Base-by-base conservation (phyloP, 2,888 invertebrate genomes). In the Ditylenchus weischeri region DNA sequence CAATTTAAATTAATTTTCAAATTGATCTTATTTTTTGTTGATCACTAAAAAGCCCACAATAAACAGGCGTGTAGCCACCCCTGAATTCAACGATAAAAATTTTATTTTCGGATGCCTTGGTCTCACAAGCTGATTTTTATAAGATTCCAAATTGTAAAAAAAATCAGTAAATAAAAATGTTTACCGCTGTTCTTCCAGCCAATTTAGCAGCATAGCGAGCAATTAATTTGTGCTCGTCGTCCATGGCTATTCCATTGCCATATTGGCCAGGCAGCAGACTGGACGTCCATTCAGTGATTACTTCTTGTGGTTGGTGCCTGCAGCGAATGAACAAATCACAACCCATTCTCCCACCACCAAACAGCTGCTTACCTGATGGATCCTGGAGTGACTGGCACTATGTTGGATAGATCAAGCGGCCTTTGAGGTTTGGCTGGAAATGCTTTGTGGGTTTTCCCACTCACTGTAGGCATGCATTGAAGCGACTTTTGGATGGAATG, bases 401-500 rank as follows among this genome's bases (percentile, higher is more conserved):
- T 94, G 84, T 95, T 94, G 70, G 93, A 91, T 49, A 95, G 88
- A 86, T 96, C 93, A 76, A 95, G 87, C 1, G 93, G 92, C 83
- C 93, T 90, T 84, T 94, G 82, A 90, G 91, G 83, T 93, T 93
- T 21, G 92, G 93, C 50, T 10, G 66, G 62, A 49, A 69, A 77
- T 21, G 65, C 68, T 77, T 90, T 89, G 61, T 80, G 76, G 48
- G 76, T 69, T 79, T 77, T 92, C 90, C 83, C 91, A 23, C 62
- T 54, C 35, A 54, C 36, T 29, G 70, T 91, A 65, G 95, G 95
- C 76, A 94, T 92, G 86, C 95, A 96, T 80, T 94, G 91, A 86
- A 96, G 92, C 79, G 94, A 94, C 85, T 95, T 95, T 81, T 94
- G 89, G 71, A 96, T 87, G 47, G 94, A 93, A 85, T 94, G 93